Evolutionary conservation across 1,140 invertebrate species (phyloP).

Genomic region (Tigriopus japonicus): DNA sequence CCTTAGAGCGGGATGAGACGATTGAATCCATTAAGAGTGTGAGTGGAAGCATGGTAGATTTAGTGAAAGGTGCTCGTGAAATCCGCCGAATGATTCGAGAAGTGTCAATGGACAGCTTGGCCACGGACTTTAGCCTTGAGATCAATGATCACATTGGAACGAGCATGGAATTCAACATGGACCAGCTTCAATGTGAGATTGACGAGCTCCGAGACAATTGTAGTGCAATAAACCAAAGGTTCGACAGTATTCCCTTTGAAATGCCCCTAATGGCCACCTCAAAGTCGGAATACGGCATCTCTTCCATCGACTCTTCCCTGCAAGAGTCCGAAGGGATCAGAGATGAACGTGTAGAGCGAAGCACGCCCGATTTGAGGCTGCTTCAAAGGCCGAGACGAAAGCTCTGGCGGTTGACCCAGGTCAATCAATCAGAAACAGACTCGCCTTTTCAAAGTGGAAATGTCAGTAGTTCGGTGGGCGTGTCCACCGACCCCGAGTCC

Average conservation of each 20-base stretch:
- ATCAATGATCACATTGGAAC: background rate
- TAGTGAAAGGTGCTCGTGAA: constrained; percentile 9
- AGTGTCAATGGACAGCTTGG: background rate
- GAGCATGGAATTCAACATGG: background rate
- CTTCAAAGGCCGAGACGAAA: background rate
- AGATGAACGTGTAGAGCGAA: background rate
- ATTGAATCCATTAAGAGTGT: background rate
- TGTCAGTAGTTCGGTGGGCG: too few species aligned
- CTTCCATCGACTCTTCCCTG: background rate
- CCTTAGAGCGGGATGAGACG: background rate
- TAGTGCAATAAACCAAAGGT: background rate
- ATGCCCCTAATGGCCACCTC: too few species aligned
- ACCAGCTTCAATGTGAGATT: background rate
- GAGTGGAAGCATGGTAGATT: constrained; percentile 5
- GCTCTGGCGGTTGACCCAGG: background rate
- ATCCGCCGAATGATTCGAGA: constrained; percentile 9
- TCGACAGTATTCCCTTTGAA: background rate
- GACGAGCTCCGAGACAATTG: background rate
- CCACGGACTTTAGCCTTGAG: background rate
- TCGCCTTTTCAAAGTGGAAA: background rate
- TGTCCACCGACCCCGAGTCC: background rate
- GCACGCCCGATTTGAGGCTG: background rate
- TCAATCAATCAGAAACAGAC: background rate
- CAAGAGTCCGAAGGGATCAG: background rate
- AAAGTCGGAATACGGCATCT: too few species aligned